phyloP scores from a whole-genome alignment of 1,140 invertebrate species.

The Brachionus rotundiformis region DNA sequence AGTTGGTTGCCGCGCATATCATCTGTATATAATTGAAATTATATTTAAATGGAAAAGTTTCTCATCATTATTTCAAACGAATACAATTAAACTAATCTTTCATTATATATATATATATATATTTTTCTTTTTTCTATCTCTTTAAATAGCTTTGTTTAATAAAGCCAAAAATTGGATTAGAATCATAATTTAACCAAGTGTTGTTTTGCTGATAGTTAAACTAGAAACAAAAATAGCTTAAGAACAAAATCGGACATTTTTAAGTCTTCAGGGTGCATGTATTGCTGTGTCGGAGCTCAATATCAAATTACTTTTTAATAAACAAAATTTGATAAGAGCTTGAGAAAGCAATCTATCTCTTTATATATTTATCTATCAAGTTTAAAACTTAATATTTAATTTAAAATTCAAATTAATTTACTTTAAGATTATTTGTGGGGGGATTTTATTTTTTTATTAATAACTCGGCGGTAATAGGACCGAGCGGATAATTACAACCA shows the following conservation, averaged over 20 bases:
- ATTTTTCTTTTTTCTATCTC: neutral
- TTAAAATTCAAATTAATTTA: conserved; percentile 7
- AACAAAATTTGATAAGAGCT: conserved; percentile 16
- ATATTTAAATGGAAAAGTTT: neutral
- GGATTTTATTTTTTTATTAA: neutral
- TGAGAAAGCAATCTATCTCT: neutral
- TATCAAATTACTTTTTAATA: neutral
- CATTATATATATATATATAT: too few relatives aligned
- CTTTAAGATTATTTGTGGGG: neutral
- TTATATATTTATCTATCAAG: too few relatives aligned
- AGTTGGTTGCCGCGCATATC: neutral
- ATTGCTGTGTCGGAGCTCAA: neutral
- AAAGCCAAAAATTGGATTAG: conserved; percentile 1
- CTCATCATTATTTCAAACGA: conserved; percentile 2
- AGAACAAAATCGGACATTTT: conserved; percentile 8
- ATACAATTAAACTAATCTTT: conserved; percentile 3
- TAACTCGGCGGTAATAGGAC: neutral
- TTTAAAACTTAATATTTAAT: conserved; percentile 3
- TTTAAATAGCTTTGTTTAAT: neutral
- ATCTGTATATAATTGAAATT: conserved; percentile 1
- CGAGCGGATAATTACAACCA: neutral
- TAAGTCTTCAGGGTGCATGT: neutral
- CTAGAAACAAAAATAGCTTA: neutral
- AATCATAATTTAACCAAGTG: neutral
- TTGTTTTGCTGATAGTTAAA: neutral